These are phyloP conservation scores for Rhegmatorhina hoffmannsi DNA, from an alignment of 2,113 vertebrate species.

Conservation along the genomic window DNA sequence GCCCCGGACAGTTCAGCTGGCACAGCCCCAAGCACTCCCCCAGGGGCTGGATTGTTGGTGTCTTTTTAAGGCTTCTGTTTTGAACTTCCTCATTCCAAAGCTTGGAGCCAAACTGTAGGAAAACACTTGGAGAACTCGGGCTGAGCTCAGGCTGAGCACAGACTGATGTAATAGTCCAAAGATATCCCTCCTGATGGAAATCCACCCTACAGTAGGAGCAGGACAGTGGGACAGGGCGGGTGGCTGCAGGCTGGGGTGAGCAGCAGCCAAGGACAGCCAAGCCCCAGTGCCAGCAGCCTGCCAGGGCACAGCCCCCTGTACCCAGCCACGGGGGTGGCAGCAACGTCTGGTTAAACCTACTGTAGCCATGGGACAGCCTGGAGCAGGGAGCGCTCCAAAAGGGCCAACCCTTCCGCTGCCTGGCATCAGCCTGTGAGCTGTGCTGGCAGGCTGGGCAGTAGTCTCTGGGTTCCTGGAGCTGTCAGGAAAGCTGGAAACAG, in stretches of 20 bases:
- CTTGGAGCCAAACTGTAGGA: conserved; percentile 6
- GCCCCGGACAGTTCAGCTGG: not conserved
- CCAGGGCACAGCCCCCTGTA: rapidly evolving
- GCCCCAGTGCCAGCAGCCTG: not conserved
- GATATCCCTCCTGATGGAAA: conserved; percentile 61
- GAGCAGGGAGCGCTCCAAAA: not conserved
- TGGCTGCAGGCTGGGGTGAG: not conserved
- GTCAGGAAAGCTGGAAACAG: not conserved
- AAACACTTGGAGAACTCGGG: conserved; percentile 34
- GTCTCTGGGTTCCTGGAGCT: not conserved
- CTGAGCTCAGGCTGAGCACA: conserved; percentile 22
- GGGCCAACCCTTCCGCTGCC: rapidly evolving
- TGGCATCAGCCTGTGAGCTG: not conserved
- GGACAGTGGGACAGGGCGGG: not conserved
- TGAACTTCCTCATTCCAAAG: not conserved
- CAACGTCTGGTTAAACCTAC: not conserved
- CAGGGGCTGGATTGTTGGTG: not conserved
- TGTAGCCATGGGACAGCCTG: rapidly evolving
- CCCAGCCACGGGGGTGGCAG: not conserved
- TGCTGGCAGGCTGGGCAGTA: not conserved
- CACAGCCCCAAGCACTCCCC: not conserved
- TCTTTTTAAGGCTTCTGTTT: conserved; percentile 65
- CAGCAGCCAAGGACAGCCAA: not conserved
- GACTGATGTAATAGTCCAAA: conserved; percentile 74
- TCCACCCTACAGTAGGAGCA: not conserved